Conservation (phyloP, 2,113 vertebrate genomes). For the Urocolius indicus region DNA sequence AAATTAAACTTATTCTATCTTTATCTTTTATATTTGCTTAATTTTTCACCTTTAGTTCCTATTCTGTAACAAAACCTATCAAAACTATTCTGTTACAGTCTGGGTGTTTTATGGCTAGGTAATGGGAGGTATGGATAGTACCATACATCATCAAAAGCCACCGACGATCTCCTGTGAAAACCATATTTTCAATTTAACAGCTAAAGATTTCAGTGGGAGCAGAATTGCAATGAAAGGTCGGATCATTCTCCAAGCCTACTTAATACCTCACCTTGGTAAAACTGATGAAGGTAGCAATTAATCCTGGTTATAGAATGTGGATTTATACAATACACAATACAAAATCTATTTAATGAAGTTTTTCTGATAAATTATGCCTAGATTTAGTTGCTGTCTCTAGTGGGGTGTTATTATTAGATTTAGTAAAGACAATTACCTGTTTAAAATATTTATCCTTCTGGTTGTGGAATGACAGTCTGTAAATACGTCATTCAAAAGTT, state of each 20-base stretch:
- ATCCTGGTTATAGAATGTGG: not conserved
- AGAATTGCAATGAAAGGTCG: not conserved
- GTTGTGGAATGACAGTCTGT: not conserved
- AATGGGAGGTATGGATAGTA: not conserved
- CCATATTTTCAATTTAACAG: not conserved
- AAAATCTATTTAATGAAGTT: not conserved
- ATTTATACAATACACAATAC: not conserved
- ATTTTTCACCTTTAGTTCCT: not conserved
- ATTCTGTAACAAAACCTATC: not conserved
- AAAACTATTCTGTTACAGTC: not conserved
- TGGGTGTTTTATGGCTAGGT: not conserved
- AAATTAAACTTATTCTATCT: not conserved
- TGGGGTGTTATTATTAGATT: not conserved
- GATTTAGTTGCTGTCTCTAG: not conserved
- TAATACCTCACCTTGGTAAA: slow-evolving; percentile 16
- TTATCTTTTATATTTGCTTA: not conserved
- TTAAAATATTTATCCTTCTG: not conserved
- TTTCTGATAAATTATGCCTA: not conserved
- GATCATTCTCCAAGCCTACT: not conserved
- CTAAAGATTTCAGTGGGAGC: not conserved
- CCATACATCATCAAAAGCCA: not conserved
- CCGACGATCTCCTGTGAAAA: not conserved
- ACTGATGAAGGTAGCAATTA: not conserved
- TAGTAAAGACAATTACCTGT: not conserved
- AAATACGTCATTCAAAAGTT: not conserved